These are phyloP conservation scores for Apogon hyalosoma DNA, from an alignment of 2,797 vertebrate species.

Conservation along the genomic window DNA sequence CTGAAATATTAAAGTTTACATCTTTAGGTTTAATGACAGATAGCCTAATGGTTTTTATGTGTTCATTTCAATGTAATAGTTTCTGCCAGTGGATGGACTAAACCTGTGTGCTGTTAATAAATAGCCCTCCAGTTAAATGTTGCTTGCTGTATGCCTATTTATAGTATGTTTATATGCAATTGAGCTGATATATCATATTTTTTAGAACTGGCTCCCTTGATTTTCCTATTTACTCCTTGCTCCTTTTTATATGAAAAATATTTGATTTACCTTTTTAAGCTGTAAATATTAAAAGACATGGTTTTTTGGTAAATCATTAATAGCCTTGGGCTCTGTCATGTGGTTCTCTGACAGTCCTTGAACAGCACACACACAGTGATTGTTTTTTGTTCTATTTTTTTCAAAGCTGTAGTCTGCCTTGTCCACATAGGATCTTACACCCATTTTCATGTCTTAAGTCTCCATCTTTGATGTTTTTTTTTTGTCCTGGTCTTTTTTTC, in stretches of 20 bases:
- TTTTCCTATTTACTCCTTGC: slow-evolving; percentile 1
- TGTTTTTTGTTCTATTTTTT: slow-evolving; percentile 57
- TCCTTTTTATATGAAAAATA: background rate
- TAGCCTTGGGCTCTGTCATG: slow-evolving; percentile 60
- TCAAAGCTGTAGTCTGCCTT: slow-evolving; percentile 71
- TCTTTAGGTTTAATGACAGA: background rate
- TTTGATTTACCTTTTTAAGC: slow-evolving; percentile 2
- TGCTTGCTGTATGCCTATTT: background rate
- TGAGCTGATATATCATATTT: slow-evolving; percentile 8
- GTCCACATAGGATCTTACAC: slow-evolving; percentile 67
- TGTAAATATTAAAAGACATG: slow-evolving; percentile 5
- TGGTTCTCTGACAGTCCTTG: slow-evolving; percentile 62
- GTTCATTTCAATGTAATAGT: no score
- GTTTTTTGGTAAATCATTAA: slow-evolving; percentile 54
- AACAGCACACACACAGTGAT: slow-evolving; percentile 69
- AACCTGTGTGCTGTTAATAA: no score
- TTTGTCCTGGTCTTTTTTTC: slow-evolving; percentile 14
- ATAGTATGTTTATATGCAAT: background rate
- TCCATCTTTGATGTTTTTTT: slow-evolving; percentile 59
- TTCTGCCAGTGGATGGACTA: no score
- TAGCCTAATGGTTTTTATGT: background rate
- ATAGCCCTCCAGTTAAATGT: background rate
- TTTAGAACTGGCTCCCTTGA: background rate
- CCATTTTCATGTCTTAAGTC: slow-evolving; percentile 64
- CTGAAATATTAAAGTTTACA: background rate